phyloP scores from a whole-genome alignment of 2,113 vertebrate species.

The Myrmecobius fasciatus region DNA sequence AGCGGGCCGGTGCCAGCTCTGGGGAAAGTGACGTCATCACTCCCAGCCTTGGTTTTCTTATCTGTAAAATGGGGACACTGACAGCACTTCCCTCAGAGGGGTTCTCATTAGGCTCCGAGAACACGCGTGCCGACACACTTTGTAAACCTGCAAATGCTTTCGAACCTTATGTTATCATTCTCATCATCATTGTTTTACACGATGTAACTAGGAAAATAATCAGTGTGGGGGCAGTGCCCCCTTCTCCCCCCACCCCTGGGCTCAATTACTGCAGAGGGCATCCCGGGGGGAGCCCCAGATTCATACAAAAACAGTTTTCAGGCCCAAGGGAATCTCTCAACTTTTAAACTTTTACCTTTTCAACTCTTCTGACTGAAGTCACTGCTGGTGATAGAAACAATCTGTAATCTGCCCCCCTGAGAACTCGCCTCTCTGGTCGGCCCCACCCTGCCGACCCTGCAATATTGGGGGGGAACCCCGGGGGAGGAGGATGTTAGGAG shows the following conservation, averaged over 20 bases:
- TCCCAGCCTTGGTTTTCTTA: background rate
- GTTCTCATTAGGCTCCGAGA: background rate
- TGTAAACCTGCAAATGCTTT: background rate
- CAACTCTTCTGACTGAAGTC: conserved; percentile 53
- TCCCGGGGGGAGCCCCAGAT: background rate
- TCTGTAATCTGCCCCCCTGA: conserved; percentile 17
- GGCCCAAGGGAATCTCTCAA: conserved; percentile 54
- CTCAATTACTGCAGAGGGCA: background rate
- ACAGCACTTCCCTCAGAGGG: background rate
- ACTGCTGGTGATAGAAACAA: conserved; percentile 62
- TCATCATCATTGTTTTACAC: background rate
- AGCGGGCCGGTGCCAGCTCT: background rate
- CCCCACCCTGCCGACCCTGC: conserved; percentile 21
- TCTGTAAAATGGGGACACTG: background rate
- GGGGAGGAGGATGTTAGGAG: background rate
- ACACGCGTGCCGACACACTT: background rate
- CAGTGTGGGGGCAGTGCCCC: conserved; percentile 46
- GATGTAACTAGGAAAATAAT: background rate
- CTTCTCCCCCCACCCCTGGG: background rate
- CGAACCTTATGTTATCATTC: background rate
- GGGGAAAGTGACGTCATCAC: background rate
- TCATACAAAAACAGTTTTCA: background rate
- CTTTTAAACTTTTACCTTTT: conserved; percentile 69
- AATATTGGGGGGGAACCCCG: background rate
- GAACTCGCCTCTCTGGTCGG: conserved; percentile 11